Evolutionary conservation across 2,888 invertebrate genomes (phyloP), one percentile per base, ranked within the genome.

Genomic region (Lepidocyrtinus sp.): DNA sequence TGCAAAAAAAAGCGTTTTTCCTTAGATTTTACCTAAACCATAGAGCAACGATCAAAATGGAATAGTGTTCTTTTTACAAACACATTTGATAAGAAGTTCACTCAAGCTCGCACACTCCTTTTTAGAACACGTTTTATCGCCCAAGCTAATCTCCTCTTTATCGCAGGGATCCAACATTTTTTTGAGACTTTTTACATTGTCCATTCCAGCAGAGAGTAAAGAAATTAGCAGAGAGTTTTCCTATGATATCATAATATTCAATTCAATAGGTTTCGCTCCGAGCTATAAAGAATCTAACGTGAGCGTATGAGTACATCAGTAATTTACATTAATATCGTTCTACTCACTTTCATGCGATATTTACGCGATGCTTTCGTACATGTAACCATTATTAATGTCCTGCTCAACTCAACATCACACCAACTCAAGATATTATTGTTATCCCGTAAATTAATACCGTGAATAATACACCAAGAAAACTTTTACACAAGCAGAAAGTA

Each of bases 371-470:
- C n/a, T n/a, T n/a, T n/a, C n/a, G n/a, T n/a, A 12, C 36, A 5
- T 36, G 55, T 55, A 55, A 55, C 17, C 55, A 55, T 55, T 55
- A 15, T n/a, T 55, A 55, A 55, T 55, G 55, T n/a, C 12, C 36
- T 55, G 55, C 36, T 55, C 17, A 55, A n/a, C 55, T 55, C 55
- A 7, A 55, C 55, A 55, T 55, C 55, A 55, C 55, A 55, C 55
- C 55, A 55, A 55, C 36, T 36, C n/a, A 55, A n/a, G n/a, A 9
- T 15, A n/a, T 15, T 55, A 55, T 55, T 55, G 55, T 55, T 55
- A 55, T 2, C 5, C 55, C 55, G 55, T 55, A 55, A 55, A 55
- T 55, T 55, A 55, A 55, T 55, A 55, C 55, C 55, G 55, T 55
- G 55, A 7, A 55, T 55, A 55, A 55, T 55, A 7, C 55, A 55